phyloP scores from a whole-genome alignment of 2,888 invertebrate genomes.

The Hylaea fasciaria region DNA sequence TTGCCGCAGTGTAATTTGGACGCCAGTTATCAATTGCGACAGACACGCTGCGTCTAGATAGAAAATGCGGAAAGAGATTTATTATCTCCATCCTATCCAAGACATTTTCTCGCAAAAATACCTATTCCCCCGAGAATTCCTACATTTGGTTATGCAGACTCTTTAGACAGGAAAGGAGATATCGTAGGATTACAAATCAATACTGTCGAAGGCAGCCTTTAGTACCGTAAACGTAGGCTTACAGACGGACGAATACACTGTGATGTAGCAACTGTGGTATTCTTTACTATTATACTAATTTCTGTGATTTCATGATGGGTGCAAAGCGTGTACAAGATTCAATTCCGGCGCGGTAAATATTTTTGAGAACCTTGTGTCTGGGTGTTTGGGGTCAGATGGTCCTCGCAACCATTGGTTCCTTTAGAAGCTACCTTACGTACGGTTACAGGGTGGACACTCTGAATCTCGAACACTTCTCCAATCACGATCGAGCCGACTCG shows the following conservation, averaged over 20 bases:
- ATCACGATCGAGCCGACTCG: too few relatives aligned
- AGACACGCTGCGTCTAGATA: not conserved
- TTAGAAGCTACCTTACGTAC: too few relatives aligned
- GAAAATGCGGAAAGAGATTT: slow-evolving; percentile 23
- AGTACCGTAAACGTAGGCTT: slow-evolving; percentile 45
- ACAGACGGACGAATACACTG: slow-evolving; percentile 45
- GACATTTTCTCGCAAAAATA: slow-evolving; percentile 20
- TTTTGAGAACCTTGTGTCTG: too few relatives aligned
- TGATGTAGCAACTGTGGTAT: slow-evolving; percentile 8
- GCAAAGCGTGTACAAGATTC: too few relatives aligned
- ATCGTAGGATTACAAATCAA: slow-evolving; percentile 48
- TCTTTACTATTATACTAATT: too few relatives aligned
- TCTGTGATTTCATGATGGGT: too few relatives aligned
- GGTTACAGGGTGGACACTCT: too few relatives aligned
- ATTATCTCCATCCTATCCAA: slow-evolving; percentile 19
- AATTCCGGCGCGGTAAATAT: too few relatives aligned
- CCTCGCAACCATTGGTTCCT: too few relatives aligned
- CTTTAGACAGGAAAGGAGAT: slow-evolving; percentile 27
- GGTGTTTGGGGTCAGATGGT: too few relatives aligned
- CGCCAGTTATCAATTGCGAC: not conserved
- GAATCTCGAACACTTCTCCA: too few relatives aligned
- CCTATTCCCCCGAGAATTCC: slow-evolving; percentile 15
- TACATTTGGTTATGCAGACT: slow-evolving; percentile 32
- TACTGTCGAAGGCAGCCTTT: slow-evolving; percentile 53
- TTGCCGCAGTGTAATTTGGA: not conserved